Evolutionary conservation across 2,888 invertebrate species (phyloP), one percentile per base, ranked within the genome.

Genomic region (Magallana nippona): DNA sequence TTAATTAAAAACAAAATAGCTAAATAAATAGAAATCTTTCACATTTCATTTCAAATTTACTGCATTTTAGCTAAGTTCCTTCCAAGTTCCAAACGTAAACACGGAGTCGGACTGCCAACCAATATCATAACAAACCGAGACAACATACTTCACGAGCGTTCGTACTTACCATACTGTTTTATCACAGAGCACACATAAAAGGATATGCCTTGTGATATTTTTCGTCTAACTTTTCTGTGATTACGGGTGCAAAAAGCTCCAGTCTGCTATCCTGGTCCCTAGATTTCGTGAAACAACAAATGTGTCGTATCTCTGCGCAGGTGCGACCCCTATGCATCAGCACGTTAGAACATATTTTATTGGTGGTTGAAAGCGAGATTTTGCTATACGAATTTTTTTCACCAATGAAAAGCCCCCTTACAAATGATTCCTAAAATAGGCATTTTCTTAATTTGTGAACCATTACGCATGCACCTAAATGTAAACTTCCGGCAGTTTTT

Each of bases 221-320:
- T 56, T 19, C 79, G 19, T 57, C 57, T 17, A 17, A 56, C 79
- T 27, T 27, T 79, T 56, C 57, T 57, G 79, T 56, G 27, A 79
- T 27, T 27, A 57, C 57, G 56, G 79, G 56, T 55, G 17, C 79
- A 58, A 57, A 79, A 56, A 57, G 44, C 27, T 71, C 71, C 81
- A 60, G 82, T 84, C 88, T 87, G 87, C 86, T 87, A 81, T 77
- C 82, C 86, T 84, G 90, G 89, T 87, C 87, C 90, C 90, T 87
- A 87, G 89, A 89, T 91, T 85, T 87, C 85, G 82, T 81, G 87
- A 87, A 88, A 82, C 88, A 88, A 90, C 90, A 89, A 90, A 87
- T 88, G 87, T 85, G 87, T 84, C 79, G 83, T 79, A 57, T 32
- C 55, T 83, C 1, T 86, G 83, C 90, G 90, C 91, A 89, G 90